Percentiles rank a stretch among this genome's conserved stretches.
Conservation (phyloP, 2,888 invertebrate genomes). For the Lepetodrilus schrolli region DNA sequence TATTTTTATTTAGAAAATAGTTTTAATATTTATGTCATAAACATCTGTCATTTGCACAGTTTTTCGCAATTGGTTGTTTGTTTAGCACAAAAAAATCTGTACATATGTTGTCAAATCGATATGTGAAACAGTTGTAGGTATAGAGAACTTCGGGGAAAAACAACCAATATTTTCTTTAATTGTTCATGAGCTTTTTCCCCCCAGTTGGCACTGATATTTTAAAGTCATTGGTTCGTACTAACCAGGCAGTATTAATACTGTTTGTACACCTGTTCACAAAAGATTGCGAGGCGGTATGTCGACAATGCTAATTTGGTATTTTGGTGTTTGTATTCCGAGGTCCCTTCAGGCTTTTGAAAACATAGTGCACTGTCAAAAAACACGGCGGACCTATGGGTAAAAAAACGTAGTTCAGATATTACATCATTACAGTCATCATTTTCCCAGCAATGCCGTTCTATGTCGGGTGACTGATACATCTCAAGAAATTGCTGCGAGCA, state of each 20-base stretch:
- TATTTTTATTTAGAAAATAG: too few species aligned
- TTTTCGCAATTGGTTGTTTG: too few species aligned
- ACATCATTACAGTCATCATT: slow-evolving; percentile 14
- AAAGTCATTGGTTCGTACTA: neutral
- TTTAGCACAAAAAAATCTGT: neutral
- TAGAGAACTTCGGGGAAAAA: neutral
- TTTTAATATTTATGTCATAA: too few species aligned
- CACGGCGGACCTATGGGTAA: slow-evolving; percentile 11
- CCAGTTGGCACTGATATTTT: slow-evolving; percentile 11
- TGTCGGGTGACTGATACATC: slow-evolving; percentile 20
- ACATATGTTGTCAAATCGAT: neutral
- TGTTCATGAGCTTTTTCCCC: too few species aligned
- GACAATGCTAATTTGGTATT: slow-evolving; percentile 29
- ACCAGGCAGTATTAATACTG: slow-evolving; percentile 10
- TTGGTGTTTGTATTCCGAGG: slow-evolving; percentile 29
- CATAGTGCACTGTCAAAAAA: slow-evolving; percentile 16
- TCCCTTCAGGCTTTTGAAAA: slow-evolving; percentile 25
- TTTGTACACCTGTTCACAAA: slow-evolving; percentile 24
- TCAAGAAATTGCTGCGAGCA: slow-evolving; percentile 2
- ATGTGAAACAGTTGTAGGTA: neutral
- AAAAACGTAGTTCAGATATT: slow-evolving; percentile 10
- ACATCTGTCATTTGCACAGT: too few species aligned
- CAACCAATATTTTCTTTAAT: slow-evolving; percentile 5
- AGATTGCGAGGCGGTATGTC: slow-evolving; percentile 28
- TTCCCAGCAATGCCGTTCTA: neutral